A percentile compares a stretch with the other conserved stretches of the same genome.
Evolutionary conservation across 2,113 vertebrate genomes (phyloP).

Genomic region (Dipodomys merriami): DNA sequence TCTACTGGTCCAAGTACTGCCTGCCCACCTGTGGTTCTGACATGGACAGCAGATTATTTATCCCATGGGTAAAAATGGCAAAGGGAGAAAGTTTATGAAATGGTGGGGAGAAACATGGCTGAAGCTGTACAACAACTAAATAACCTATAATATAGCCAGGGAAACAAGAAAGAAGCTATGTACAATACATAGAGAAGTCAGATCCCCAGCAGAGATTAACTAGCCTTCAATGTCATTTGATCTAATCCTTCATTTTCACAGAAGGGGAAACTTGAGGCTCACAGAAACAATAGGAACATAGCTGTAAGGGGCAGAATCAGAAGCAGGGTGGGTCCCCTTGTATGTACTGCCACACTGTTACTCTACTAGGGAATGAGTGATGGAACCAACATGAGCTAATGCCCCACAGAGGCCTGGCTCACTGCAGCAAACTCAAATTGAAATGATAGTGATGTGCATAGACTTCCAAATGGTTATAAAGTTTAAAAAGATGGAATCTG

Average conservation of each 20-base stretch:
- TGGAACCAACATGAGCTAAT: neutral
- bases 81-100: neutral
- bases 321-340: neutral
- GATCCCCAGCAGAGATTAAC: neutral
- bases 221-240: neutral
- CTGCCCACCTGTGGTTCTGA: neutral
- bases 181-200: neutral
- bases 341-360: neutral
- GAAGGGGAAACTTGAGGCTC: neutral
- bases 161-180: neutral
- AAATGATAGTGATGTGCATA: neutral
- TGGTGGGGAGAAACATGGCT: neutral
- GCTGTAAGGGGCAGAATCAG: neutral
- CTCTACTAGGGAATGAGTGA: neutral
- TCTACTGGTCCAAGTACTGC: neutral
- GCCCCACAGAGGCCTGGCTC: neutral
- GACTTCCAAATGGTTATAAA: neutral
- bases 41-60: neutral
- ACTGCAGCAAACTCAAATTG: neutral
- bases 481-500: conserved; percentile 22
- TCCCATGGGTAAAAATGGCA: neutral
- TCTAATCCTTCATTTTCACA: conserved; percentile 25
- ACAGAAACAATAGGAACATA: neutral
- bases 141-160: neutral
- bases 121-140: neutral